Evolutionary conservation across 2,113 vertebrate genomes (phyloP).

Genomic region (Fregetta grallaria): DNA sequence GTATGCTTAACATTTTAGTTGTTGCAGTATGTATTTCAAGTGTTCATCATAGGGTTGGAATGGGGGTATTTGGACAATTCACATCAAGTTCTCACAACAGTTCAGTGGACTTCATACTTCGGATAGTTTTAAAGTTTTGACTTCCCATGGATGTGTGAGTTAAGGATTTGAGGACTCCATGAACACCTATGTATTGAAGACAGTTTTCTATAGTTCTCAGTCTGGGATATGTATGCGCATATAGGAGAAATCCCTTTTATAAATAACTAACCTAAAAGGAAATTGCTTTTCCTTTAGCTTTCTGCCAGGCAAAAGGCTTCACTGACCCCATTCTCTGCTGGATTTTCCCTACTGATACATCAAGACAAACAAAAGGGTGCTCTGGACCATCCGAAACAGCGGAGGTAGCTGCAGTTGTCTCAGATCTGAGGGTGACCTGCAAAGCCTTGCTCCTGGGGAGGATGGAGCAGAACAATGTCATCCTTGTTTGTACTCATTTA

Average conservation of each 20-base stretch:
- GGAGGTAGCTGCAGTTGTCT: not conserved
- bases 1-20: not conserved
- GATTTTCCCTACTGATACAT: not conserved
- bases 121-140: not conserved
- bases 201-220: not conserved
- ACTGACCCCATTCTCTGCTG: not conserved
- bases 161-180: not conserved
- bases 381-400: not conserved
- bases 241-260: not conserved
- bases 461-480: constrained; percentile 15
- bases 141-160: not conserved
- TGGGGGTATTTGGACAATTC: not conserved
- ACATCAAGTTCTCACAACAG: not conserved
- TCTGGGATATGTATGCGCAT: rapidly evolving
- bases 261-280: not conserved
- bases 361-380: not conserved
- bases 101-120: not conserved
- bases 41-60: not conserved
- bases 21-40: not conserved
- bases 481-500: constrained; percentile 13
- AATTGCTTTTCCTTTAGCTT: not conserved
- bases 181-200: not conserved
- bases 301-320: not conserved
- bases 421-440: not conserved
- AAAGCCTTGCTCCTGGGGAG: not conserved